Evolutionary conservation across 2,888 invertebrate species (phyloP), one percentile per base, ranked within the genome.

Genomic region (Agonopterix subpropinquella): DNA sequence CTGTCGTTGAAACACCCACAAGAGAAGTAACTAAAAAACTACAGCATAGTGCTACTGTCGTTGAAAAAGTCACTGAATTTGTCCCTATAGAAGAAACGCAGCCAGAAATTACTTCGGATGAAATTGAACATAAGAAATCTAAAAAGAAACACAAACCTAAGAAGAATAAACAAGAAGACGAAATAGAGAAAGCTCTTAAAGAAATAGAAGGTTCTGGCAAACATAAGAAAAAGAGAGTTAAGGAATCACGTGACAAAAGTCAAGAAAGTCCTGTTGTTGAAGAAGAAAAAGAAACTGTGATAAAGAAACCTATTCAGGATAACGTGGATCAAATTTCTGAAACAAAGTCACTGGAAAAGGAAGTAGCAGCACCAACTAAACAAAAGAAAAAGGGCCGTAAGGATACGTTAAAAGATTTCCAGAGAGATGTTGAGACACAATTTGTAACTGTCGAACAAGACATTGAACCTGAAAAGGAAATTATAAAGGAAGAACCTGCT

Each of bases 101-200:
- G 46, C 43, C 54, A 18, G 68, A 71, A 44, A 51, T 54, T 36
- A 47, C 48, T 13, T 51, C 53, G 5, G 64, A 65, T 36, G 71
- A 73, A 43, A 43, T 52, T 13, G 76, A 75, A 36, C 64, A 57
- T 39, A 86, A 79, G 52, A 84, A 78, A 61, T 47, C 64, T 4
- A 85, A 84, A 64, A 85, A 82, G 72, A 86, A 85, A 61, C 66
- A 70, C 42, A 87, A 83, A 56, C 36, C 66, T n/a, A 86, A 82
- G 56, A 85, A 80, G 58, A 49, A 54, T n/a, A 84, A 78, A 60
- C 52, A 62, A 11, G 80, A 78, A 57, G 86, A 88, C 56, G 87
- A 88, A 57, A 88, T 88, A 54, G 78, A 77, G 54, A 80, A 73
- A 59, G 87, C 85, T 43, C 67, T 88, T 0, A 87, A 84, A 68